Evolutionary conservation across 2,888 invertebrate species (phyloP).

Genomic region (Megaustenia siamemsis): DNA sequence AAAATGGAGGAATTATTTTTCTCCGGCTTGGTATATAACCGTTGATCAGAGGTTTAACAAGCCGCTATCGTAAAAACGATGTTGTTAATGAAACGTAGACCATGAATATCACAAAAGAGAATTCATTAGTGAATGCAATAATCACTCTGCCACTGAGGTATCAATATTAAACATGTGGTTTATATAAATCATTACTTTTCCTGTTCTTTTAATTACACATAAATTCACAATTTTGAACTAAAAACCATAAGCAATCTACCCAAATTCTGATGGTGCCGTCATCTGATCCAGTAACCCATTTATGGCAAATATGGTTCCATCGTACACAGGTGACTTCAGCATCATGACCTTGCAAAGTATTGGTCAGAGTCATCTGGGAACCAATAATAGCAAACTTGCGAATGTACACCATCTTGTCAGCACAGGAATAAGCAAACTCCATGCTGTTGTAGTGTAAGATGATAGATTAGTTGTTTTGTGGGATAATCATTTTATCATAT

Average conservation of each 20-base stretch:
- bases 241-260: constrained; percentile 63
- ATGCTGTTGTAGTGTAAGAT: constrained; percentile 64
- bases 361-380: constrained; percentile 76
- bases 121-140: no score
- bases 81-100: no score
- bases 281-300: constrained; percentile 80
- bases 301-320: constrained; percentile 74
- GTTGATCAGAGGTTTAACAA: no score
- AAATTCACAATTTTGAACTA: background rate
- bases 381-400: constrained; percentile 76
- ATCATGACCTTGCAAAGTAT: constrained; percentile 79
- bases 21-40: no score
- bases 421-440: constrained; percentile 79
- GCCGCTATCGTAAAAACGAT: no score
- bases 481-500: background rate
- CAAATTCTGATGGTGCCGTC: constrained; percentile 79
- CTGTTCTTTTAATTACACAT: background rate
- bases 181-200: background rate
- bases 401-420: constrained; percentile 80
- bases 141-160: no score
- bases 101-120: no score
- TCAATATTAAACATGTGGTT: no score
- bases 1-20: no score
- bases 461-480: background rate
- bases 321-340: constrained; percentile 77